A percentile compares a stretch with the other conserved stretches of the same genome.
These are phyloP conservation scores for Mycteria americana DNA, from an alignment of 2,797 vertebrate species.

Conservation along the genomic window DNA sequence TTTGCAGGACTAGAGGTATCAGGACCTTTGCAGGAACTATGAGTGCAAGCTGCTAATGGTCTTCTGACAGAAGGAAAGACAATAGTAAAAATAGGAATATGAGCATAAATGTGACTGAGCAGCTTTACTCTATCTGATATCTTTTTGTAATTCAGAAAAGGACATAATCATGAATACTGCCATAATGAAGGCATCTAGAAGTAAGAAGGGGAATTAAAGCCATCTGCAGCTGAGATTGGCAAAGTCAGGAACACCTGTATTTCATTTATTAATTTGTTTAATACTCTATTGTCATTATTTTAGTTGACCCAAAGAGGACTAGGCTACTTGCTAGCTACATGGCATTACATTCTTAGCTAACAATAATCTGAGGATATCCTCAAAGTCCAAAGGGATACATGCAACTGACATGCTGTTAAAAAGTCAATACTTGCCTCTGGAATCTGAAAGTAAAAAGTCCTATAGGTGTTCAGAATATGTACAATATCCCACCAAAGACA, in stretches of 20 bases:
- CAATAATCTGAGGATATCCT: not conserved
- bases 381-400: not conserved
- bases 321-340: not conserved
- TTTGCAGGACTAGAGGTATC: not conserved
- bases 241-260: not conserved
- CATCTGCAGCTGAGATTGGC: not conserved
- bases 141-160: not conserved
- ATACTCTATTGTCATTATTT: not conserved
- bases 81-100: not conserved
- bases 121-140: not conserved
- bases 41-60: not conserved
- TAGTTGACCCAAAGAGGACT: not conserved
- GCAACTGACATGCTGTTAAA: not conserved
- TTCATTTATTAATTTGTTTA: not conserved
- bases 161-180: not conserved
- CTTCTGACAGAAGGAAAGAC: not conserved
- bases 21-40: not conserved
- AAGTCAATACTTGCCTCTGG: not conserved
- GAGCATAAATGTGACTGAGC: not conserved
- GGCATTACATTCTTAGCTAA: not conserved
- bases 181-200: not conserved
- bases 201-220: not conserved
- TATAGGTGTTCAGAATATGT: not conserved
- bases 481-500: not conserved
- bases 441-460: not conserved